Percentiles rank a stretch among this genome's conserved stretches.
phyloP scores from a whole-genome alignment of 2,888 invertebrate genomes.

The Eurytoma californica region DNA sequence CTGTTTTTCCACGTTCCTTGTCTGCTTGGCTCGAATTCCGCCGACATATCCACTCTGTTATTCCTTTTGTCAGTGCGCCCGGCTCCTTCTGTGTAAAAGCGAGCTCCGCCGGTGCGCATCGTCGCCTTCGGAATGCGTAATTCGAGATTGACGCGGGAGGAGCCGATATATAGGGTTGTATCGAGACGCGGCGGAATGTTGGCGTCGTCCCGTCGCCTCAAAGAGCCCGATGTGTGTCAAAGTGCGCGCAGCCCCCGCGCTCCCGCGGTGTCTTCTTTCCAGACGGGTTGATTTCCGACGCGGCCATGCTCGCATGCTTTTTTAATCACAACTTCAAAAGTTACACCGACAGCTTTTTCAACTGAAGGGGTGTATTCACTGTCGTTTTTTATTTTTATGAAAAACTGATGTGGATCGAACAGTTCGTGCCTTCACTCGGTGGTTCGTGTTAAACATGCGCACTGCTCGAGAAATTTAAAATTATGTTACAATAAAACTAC shows the following conservation, averaged over 20 bases:
- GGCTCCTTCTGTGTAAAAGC: background rate
- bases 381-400: too few species aligned
- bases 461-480: too few species aligned
- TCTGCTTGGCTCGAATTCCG: too few species aligned
- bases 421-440: too few species aligned
- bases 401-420: too few species aligned
- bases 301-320: background rate
- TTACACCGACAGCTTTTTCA: too few species aligned
- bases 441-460: too few species aligned
- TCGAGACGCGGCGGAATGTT: conserved; percentile 12
- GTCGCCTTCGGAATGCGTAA: conserved; percentile 16
- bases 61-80: too few species aligned
- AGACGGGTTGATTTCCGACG: background rate
- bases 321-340: conserved; percentile 32
- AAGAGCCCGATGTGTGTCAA: conserved; percentile 38
- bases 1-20: background rate
- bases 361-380: too few species aligned
- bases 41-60: too few species aligned
- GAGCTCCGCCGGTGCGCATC: conserved; percentile 6
- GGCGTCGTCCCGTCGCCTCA: background rate
- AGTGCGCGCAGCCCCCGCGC: background rate
- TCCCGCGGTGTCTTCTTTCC: background rate
- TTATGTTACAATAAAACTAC: too few species aligned
- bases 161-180: conserved; percentile 1
- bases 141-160: conserved; percentile 21